Percentiles rank a stretch among this genome's conserved stretches.
Evolutionary conservation across 2,113 vertebrate species (phyloP).

Genomic region (Pterocles gutturalis): DNA sequence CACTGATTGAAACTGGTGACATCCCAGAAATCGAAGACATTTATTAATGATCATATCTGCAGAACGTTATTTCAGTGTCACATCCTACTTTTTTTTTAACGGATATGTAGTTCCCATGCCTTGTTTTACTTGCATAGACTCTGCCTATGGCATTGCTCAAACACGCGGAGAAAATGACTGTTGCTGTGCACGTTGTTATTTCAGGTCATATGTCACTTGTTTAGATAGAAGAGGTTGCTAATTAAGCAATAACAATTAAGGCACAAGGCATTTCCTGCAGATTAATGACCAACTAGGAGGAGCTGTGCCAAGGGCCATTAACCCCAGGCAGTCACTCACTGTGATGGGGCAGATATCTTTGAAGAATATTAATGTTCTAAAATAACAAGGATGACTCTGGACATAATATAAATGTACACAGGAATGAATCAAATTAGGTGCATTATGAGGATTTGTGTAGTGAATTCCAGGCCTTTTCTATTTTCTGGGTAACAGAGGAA

Average conservation of each 20-base stretch:
- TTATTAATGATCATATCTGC: neutral
- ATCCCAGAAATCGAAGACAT: neutral
- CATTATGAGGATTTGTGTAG: neutral
- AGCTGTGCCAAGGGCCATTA: slow-evolving; percentile 44
- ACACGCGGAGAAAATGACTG: neutral
- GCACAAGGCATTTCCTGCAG: slow-evolving; percentile 42
- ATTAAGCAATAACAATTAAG: slow-evolving; percentile 70
- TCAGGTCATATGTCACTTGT: slow-evolving; percentile 41
- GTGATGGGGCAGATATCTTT: neutral
- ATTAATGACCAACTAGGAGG: slow-evolving; percentile 57
- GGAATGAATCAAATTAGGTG: neutral
- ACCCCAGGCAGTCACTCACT: slow-evolving; percentile 29
- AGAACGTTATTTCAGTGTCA: neutral
- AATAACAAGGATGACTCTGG: neutral
- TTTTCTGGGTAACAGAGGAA: neutral
- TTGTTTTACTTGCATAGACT: neutral
- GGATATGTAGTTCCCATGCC: neutral
- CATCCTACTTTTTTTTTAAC: neutral
- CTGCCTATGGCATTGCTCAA: neutral
- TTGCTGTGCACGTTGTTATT: slow-evolving; percentile 30
- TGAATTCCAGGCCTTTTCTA: neutral
- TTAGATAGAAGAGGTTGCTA: slow-evolving; percentile 37
- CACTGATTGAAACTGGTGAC: neutral
- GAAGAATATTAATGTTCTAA: slow-evolving; percentile 9
- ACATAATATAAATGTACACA: neutral